phyloP scores from a whole-genome alignment of 2,797 vertebrate genomes.

The Phylloscopus collybita region DNA sequence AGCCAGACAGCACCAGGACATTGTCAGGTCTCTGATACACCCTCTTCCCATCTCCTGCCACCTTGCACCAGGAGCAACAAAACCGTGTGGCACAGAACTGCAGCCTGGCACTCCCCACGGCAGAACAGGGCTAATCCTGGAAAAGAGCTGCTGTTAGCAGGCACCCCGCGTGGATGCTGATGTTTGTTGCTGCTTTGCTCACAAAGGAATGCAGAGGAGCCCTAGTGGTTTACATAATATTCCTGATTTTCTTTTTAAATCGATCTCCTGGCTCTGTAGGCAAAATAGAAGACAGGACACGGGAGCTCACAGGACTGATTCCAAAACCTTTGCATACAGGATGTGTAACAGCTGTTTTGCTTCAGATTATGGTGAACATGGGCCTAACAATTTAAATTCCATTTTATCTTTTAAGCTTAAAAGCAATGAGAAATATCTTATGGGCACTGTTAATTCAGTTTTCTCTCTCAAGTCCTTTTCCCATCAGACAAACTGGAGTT shows the following conservation, averaged over 20 bases:
- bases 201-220: background rate
- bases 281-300: background rate
- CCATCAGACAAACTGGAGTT: background rate
- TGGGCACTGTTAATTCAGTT: background rate
- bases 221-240: background rate
- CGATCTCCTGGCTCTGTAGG: background rate
- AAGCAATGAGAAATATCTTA: background rate
- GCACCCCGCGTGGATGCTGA: background rate
- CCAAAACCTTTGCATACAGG: background rate
- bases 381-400: background rate
- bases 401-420: background rate
- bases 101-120: background rate
- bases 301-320: background rate
- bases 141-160: background rate
- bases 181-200: background rate
- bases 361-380: background rate
- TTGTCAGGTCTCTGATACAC: background rate
- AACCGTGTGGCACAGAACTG: background rate
- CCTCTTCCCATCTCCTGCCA: background rate
- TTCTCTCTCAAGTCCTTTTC: background rate
- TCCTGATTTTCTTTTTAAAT: background rate
- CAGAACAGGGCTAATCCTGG: background rate
- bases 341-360: background rate
- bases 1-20: background rate
- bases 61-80: background rate